Percentiles rank a stretch among this genome's conserved stretches.
Conservation (phyloP, 64 coral and sea anemone species). For the Stichodactyla mertensii region DNA sequence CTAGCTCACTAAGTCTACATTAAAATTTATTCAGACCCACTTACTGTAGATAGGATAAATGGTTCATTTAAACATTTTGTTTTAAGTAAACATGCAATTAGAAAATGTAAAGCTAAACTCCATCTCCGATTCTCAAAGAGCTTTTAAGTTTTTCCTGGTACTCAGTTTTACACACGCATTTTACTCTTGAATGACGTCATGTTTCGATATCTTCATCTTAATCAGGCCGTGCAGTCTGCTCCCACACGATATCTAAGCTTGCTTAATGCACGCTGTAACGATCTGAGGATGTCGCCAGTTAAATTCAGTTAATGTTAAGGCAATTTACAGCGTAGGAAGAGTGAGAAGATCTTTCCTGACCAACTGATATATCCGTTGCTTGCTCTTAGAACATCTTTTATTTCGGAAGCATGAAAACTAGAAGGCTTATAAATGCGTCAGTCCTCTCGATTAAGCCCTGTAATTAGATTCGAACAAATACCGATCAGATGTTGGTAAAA, state of each 20-base stretch:
- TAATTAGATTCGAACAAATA: too few species aligned
- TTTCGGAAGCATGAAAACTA: background rate
- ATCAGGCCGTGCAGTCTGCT: background rate
- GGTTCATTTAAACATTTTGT: too few species aligned
- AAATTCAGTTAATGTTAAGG: background rate
- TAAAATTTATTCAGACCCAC: too few species aligned
- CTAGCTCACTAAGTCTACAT: too few species aligned
- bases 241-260: slow-evolving; percentile 13
- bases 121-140: slow-evolving; percentile 4
- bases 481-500: too few species aligned
- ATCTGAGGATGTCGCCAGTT: background rate
- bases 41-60: too few species aligned
- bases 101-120: background rate
- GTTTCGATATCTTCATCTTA: background rate
- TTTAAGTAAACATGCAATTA: background rate
- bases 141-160: background rate
- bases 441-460: background rate
- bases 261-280: background rate
- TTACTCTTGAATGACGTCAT: background rate
- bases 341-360: background rate
- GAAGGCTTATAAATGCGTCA: background rate
- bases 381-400: background rate
- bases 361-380: background rate
- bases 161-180: too few species aligned
- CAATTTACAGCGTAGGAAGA: background rate